A percentile compares a stretch with the other conserved stretches of the same genome.
Conservation (phyloP, 2,113 vertebrate species). For the Pipa parva region DNA sequence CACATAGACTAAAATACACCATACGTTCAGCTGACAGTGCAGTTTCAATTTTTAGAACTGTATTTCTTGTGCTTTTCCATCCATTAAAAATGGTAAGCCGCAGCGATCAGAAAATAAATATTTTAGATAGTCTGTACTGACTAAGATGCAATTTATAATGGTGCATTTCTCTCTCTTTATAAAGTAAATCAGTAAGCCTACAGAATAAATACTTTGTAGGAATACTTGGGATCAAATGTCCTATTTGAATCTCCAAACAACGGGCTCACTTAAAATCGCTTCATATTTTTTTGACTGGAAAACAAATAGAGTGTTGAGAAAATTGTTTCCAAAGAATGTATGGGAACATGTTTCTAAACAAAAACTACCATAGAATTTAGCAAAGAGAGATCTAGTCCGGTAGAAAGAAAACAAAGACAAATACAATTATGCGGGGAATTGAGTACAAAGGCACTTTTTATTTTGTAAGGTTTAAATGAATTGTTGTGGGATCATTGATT, state of each 20-base stretch:
- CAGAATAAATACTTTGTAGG: not conserved
- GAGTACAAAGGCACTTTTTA: not conserved
- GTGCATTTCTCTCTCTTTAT: not conserved
- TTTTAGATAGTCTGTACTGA: not conserved
- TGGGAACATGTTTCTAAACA: not conserved
- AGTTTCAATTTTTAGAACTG: no score
- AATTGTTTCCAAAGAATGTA: conserved; percentile 2
- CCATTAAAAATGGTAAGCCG: no score
- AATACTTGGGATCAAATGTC: conserved; percentile 1
- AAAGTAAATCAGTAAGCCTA: not conserved
- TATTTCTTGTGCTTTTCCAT: no score
- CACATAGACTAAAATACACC: no score
- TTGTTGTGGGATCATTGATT: not conserved
- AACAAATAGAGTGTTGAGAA: not conserved
- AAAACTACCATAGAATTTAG: conserved; percentile 1
- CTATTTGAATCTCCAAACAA: not conserved
- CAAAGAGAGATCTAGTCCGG: not conserved
- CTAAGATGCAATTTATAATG: not conserved
- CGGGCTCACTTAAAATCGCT: not conserved
- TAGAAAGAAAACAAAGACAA: not conserved
- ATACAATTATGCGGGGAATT: not conserved
- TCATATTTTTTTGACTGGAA: not conserved
- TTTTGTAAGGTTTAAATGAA: not conserved
- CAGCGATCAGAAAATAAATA: no score
- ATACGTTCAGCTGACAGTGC: no score